Percentiles rank a stretch among this genome's conserved stretches.
Conservation (phyloP, 1,140 invertebrate species). For the Polyergus mexicanus region DNA sequence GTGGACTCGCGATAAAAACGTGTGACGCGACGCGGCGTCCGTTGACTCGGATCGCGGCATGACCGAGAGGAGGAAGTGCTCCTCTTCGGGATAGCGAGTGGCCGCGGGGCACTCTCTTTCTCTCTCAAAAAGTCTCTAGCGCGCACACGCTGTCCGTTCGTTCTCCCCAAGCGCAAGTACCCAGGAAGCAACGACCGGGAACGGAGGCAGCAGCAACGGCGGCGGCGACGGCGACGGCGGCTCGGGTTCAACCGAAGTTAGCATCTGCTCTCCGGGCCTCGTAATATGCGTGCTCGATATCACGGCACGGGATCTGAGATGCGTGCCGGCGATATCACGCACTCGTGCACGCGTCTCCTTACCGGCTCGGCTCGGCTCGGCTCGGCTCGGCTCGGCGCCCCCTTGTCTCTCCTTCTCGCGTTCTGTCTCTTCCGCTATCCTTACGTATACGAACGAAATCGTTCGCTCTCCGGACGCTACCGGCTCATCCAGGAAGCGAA, state of each 20-base stretch:
- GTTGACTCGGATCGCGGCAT: constrained; percentile 51
- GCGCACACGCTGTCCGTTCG: constrained; percentile 28
- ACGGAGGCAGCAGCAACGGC: constrained; percentile 66
- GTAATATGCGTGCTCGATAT: constrained; percentile 85
- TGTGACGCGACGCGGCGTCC: constrained; percentile 22
- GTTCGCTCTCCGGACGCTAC: constrained; percentile 57
- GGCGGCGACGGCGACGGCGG: constrained; percentile 11
- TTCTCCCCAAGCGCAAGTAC: constrained; percentile 43
- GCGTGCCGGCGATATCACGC: constrained; percentile 84
- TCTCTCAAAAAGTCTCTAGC: constrained; percentile 64
- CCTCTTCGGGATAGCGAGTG: constrained; percentile 49
- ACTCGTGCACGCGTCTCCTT: constrained; percentile 79
- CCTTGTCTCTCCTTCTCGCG: neutral
- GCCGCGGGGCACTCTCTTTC: constrained; percentile 64
- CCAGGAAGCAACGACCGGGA: constrained; percentile 74
- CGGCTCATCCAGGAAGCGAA: constrained; percentile 60
- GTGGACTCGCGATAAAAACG: constrained; percentile 18
- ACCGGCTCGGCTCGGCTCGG: constrained; percentile 38
- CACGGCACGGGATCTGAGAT: constrained; percentile 82
- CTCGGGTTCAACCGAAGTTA: constrained; percentile 82
- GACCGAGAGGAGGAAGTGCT: constrained; percentile 60
- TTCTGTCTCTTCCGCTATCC: constrained; percentile 36
- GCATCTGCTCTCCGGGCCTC: constrained; percentile 83
- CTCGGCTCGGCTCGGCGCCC: constrained; percentile 3
- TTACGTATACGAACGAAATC: constrained; percentile 63